These are phyloP conservation scores for Macrobrachium nipponense DNA, from an alignment of 1,140 invertebrate species.

Conservation along the genomic window DNA sequence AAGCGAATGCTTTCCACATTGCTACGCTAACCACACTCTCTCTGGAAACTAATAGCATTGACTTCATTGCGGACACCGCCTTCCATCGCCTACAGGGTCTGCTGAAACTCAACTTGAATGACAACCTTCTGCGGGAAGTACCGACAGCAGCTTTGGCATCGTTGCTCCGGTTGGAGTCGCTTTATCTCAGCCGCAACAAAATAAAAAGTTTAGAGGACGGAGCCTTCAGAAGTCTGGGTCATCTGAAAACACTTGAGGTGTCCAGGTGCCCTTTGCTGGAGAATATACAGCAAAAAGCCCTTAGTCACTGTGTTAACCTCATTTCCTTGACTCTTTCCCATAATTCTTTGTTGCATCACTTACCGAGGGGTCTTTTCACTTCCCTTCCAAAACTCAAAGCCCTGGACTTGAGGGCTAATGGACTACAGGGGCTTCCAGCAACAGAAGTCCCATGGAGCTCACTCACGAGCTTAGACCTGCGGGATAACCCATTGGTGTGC, in stretches of 20 bases:
- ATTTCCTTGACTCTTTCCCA: conserved; percentile 80
- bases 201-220: conserved; percentile 47
- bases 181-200: conserved; percentile 61
- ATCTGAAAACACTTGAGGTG: conserved; percentile 52
- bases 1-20: conserved; percentile 43
- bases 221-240: conserved; percentile 51
- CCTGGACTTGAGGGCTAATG: conserved; percentile 82
- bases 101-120: conserved; percentile 55
- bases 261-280: conserved; percentile 56
- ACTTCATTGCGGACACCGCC: conserved; percentile 44
- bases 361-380: conserved; percentile 70
- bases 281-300: conserved; percentile 39
- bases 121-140: conserved; percentile 60
- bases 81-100: conserved; percentile 39
- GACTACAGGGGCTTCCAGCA: conserved; percentile 78
- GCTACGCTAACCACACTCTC: conserved; percentile 32
- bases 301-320: conserved; percentile 68
- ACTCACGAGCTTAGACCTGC: conserved; percentile 70
- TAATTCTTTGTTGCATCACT: conserved; percentile 78
- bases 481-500: conserved; percentile 85
- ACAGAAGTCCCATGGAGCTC: conserved; percentile 45
- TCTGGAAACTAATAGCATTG: conserved; percentile 60
- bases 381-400: conserved; percentile 74
- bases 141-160: conserved; percentile 46
- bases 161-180: conserved; percentile 41